A percentile compares a stretch with the other conserved stretches of the same genome.
Conservation (phyloP, 92 coral and sea anemone genomes). For the Bergia sp. region DNA sequence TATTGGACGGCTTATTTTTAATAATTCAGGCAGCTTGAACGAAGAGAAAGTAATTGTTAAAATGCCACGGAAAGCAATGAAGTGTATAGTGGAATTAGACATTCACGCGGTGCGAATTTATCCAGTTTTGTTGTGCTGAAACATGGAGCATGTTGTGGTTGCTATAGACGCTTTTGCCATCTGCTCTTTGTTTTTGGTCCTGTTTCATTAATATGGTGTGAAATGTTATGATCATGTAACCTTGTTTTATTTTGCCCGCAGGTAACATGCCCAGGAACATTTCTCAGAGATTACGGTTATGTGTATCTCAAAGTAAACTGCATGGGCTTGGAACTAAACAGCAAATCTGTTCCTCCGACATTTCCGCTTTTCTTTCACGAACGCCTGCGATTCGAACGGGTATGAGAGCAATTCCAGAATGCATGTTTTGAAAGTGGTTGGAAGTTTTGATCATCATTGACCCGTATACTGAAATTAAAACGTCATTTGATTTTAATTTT, state of each 20-base stretch:
- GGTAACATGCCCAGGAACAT: slow-evolving; percentile 97
- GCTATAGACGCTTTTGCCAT: slow-evolving; percentile 93
- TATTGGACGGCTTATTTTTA: slow-evolving; percentile 2
- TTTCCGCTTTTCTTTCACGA: slow-evolving; percentile 98
- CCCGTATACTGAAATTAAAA: not conserved
- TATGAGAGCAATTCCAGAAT: slow-evolving; percentile 41
- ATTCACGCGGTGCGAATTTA: slow-evolving; percentile 84
- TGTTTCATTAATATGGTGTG: slow-evolving; percentile 32
- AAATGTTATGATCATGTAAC: slow-evolving; percentile 36
- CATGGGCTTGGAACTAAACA: slow-evolving; percentile 95
- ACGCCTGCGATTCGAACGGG: slow-evolving; percentile 97
- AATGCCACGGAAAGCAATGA: slow-evolving; percentile 99
- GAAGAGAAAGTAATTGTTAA: slow-evolving; percentile 9
- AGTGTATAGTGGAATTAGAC: slow-evolving; percentile 95
- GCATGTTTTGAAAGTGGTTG: not conserved
- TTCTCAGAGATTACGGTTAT: slow-evolving; percentile 96
- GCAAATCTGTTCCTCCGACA: slow-evolving; percentile 96
- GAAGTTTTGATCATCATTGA: not conserved
- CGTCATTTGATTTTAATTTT: not conserved
- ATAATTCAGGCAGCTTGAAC: slow-evolving; percentile 17
- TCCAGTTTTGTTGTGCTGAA: slow-evolving; percentile 32
- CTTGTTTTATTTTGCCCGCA: slow-evolving; percentile 49
- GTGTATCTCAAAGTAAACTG: slow-evolving; percentile 92
- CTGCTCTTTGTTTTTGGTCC: slow-evolving; percentile 31
- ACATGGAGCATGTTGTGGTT: slow-evolving; percentile 54